Conservation (phyloP, 1,140 invertebrate genomes). For the Hyposmocoma kahamanoa region DNA sequence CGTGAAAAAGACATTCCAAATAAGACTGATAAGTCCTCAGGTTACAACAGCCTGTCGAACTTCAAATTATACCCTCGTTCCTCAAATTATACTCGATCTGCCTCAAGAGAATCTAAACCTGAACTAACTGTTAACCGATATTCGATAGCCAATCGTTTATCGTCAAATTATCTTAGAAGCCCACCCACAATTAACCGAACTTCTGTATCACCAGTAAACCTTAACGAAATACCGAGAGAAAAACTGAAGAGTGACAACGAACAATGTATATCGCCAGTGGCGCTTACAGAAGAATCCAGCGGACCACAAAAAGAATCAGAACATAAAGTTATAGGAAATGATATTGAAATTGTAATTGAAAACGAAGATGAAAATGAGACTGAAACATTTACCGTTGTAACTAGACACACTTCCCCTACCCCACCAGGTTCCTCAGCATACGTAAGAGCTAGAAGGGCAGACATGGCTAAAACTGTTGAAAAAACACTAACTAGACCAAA, state of each 20-base stretch:
- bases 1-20: conserved; percentile 70
- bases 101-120: conserved; percentile 44
- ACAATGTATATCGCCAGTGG: conserved; percentile 23
- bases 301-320: conserved; percentile 15
- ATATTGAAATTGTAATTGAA: conserved; percentile 4
- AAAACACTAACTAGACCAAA: conserved; percentile 77
- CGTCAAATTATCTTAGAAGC: conserved; percentile 7
- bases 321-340: conserved; percentile 19
- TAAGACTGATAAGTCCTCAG: conserved; percentile 66
- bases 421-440: conserved; percentile 79
- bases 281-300: conserved; percentile 10
- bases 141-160: not conserved
- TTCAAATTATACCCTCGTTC: conserved; percentile 66
- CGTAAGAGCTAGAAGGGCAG: conserved; percentile 78
- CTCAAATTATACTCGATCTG: conserved; percentile 48
- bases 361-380: conserved; percentile 23
- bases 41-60: conserved; percentile 60
- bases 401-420: conserved; percentile 84
- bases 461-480: conserved; percentile 81
- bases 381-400: conserved; percentile 77
- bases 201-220: conserved; percentile 51
- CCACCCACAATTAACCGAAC: conserved; percentile 44
- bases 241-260: conserved; percentile 37
- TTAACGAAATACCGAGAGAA: conserved; percentile 40
- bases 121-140: conserved; percentile 14